These are phyloP conservation scores for Nematolebias whitei DNA, from an alignment of 2,113 vertebrate genomes.

Conservation along the genomic window DNA sequence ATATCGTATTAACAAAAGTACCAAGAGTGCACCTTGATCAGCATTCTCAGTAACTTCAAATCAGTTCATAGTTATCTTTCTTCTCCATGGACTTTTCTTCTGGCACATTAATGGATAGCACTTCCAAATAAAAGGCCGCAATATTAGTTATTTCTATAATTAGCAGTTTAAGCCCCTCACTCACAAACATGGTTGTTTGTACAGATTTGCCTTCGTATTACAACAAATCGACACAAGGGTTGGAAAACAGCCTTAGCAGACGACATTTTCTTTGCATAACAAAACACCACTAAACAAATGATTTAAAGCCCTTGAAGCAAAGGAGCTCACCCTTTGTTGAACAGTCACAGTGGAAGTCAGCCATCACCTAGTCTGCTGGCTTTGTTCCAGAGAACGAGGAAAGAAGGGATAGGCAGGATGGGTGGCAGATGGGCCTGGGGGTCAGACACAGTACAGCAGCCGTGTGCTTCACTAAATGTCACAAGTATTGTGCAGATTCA, in stretches of 20 bases:
- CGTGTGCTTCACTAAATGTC: conserved; percentile 55
- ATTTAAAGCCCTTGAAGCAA: conserved; percentile 2
- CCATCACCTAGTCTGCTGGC: conserved; percentile 36
- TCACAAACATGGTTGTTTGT: too few species aligned
- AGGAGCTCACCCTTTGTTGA: conserved; percentile 23
- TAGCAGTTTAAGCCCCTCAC: too few species aligned
- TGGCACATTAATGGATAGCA: too few species aligned
- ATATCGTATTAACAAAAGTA: neutral
- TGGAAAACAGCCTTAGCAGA: neutral
- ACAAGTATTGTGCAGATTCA: conserved; percentile 51
- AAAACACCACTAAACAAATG: neutral
- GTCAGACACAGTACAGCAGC: conserved; percentile 54
- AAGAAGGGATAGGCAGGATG: conserved; percentile 45
- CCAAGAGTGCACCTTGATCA: neutral
- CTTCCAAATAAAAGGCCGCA: too few species aligned
- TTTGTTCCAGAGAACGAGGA: conserved; percentile 37
- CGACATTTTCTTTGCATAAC: neutral
- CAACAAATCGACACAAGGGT: too few species aligned
- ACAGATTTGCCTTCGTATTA: too few species aligned
- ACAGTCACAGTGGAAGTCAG: conserved; percentile 27
- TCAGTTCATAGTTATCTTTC: too few species aligned
- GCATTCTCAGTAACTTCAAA: neutral
- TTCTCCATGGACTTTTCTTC: too few species aligned
- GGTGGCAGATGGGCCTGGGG: conserved; percentile 54
- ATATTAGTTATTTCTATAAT: too few species aligned